Conservation (phyloP, 2,888 invertebrate species). For the Aquatica leii region DNA sequence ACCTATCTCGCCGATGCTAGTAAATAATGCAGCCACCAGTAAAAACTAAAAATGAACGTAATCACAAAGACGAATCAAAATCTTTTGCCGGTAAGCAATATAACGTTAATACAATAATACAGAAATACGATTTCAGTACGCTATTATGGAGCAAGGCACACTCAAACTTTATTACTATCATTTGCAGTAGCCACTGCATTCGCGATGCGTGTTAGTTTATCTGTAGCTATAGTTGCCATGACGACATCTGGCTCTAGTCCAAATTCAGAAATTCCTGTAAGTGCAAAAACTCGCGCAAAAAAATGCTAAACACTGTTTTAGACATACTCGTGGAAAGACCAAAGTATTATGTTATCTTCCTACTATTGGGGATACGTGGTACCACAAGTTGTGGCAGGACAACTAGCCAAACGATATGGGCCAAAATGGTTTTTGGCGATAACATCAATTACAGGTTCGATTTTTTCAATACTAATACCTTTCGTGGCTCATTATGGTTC, state of each 20-base stretch:
- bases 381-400: conserved; percentile 73
- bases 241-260: conserved; percentile 61
- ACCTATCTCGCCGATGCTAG: too few relatives aligned
- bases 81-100: not conserved
- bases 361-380: conserved; percentile 81
- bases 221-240: conserved; percentile 79
- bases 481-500: conserved; percentile 70
- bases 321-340: conserved; percentile 64
- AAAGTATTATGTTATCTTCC: conserved; percentile 68
- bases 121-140: conserved; percentile 62
- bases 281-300: conserved; percentile 33
- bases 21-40: too few relatives aligned
- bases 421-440: conserved; percentile 71
- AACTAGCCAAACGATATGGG: conserved; percentile 74
- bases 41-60: too few relatives aligned
- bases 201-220: conserved; percentile 71
- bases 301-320: too few relatives aligned
- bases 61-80: too few relatives aligned
- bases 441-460: conserved; percentile 66
- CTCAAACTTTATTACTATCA: conserved; percentile 69
- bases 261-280: conserved; percentile 61
- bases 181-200: conserved; percentile 68
- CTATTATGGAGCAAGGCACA: conserved; percentile 67
- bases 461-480: conserved; percentile 73
- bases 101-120: too few relatives aligned